phyloP scores from a whole-genome alignment of 1,140 invertebrate genomes.

The Drosophila arizonae region DNA sequence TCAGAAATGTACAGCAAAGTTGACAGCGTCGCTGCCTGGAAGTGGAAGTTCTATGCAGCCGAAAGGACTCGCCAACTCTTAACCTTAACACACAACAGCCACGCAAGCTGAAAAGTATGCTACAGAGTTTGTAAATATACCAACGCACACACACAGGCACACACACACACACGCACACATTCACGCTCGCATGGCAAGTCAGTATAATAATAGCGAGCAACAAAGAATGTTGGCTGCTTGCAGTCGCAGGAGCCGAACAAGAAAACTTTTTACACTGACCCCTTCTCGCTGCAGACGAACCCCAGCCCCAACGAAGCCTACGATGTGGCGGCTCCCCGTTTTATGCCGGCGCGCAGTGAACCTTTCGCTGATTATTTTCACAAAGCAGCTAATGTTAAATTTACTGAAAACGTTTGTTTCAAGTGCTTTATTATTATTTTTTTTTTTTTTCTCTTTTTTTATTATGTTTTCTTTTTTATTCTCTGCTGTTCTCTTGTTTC shows the following conservation, averaged over 20 bases:
- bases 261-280: conserved; percentile 58
- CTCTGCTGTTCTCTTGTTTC: conserved; percentile 17
- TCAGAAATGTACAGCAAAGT: conserved; percentile 70
- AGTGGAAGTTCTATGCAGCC: conserved; percentile 25
- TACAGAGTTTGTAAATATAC: conserved; percentile 67
- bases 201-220: conserved; percentile 76
- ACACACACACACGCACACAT: conserved; percentile 13
- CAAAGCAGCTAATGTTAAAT: conserved; percentile 80
- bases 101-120: conserved; percentile 71
- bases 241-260: conserved; percentile 60
- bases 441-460: not conserved
- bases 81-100: conserved; percentile 74
- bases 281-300: not conserved
- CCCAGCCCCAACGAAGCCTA: not conserved
- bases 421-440: conserved; percentile 80
- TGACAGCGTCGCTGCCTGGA: conserved; percentile 50
- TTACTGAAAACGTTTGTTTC: conserved; percentile 81
- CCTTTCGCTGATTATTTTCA: conserved; percentile 69
- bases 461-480: not conserved
- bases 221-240: conserved; percentile 74
- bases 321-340: conserved; percentile 24
- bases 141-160: conserved; percentile 31
- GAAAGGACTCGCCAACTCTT: conserved; percentile 58
- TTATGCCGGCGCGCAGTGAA: conserved; percentile 25
- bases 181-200: conserved; percentile 44